These are phyloP conservation scores for Bombus confusus DNA, from an alignment of 1,140 invertebrate genomes.

Conservation along the genomic window DNA sequence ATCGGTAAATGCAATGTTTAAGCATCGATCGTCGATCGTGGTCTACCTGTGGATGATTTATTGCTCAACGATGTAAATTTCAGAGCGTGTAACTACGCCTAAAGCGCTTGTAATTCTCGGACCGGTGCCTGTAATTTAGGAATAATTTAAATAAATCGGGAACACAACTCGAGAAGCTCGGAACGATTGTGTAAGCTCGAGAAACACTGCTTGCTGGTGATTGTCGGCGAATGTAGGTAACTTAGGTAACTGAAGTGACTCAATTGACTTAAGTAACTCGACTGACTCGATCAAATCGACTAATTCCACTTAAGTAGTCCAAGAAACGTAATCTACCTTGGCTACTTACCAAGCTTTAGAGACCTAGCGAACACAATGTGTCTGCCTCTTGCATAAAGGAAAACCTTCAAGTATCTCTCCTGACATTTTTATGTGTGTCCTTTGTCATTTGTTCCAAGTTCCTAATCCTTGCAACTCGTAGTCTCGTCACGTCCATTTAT, in stretches of 20 bases:
- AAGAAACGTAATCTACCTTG: neutral
- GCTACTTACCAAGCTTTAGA: too few relatives aligned
- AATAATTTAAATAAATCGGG: neutral
- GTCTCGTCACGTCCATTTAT: too few relatives aligned
- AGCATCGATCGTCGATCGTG: neutral
- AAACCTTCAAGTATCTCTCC: too few relatives aligned
- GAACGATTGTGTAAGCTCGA: neutral
- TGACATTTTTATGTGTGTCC: too few relatives aligned
- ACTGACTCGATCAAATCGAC: neutral
- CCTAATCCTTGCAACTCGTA: too few relatives aligned
- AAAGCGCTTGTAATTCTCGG: neutral
- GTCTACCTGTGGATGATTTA: slow-evolving; percentile 5
- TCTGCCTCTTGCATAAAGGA: too few relatives aligned
- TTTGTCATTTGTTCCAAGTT: too few relatives aligned
- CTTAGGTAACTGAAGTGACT: neutral
- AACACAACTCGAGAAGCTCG: neutral
- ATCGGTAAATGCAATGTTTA: slow-evolving; percentile 11
- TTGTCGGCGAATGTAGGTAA: too few relatives aligned
- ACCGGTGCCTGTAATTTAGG: neutral
- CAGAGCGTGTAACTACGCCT: slow-evolving; percentile 4
- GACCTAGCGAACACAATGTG: too few relatives aligned
- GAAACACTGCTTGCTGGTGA: neutral
- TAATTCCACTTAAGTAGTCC: neutral
- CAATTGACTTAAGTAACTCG: neutral
- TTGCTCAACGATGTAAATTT: neutral